Conservation (phyloP, 2,113 vertebrate genomes). For the Nannobrachium achirus region DNA sequence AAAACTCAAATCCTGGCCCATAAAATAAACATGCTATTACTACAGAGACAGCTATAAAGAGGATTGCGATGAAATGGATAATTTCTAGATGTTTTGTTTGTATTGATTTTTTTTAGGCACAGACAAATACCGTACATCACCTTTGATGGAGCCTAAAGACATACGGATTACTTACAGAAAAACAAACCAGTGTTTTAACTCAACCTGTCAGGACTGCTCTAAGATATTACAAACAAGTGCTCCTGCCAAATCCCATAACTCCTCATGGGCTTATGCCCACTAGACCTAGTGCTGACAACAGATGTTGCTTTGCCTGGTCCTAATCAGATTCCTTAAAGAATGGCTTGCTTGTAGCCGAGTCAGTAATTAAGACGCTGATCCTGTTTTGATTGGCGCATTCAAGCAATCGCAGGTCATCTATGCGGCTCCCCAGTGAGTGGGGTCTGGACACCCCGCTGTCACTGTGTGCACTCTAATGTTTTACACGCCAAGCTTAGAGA, state of each 20-base stretch:
- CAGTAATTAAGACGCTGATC: constrained; percentile 3
- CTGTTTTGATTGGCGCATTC: constrained; percentile 27
- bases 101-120: background rate
- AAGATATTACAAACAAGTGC: background rate
- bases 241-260: background rate
- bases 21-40: constrained; percentile 66
- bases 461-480: constrained; percentile 40
- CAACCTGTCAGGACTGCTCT: background rate
- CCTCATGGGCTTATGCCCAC: background rate
- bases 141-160: constrained; percentile 19
- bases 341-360: background rate
- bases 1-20: constrained; percentile 66
- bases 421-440: constrained; percentile 46
- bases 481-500: constrained; percentile 31
- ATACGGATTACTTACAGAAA: constrained; percentile 19
- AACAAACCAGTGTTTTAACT: background rate
- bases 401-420: constrained; percentile 50
- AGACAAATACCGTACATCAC: constrained; percentile 22
- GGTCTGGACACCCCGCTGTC: constrained; percentile 55
- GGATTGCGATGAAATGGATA: constrained; percentile 14
- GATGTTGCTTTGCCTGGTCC: background rate
- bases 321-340: constrained; percentile 6
- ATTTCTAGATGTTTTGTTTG: background rate
- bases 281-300: background rate
- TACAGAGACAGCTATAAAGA: constrained; percentile 21